These are phyloP conservation scores for Dascyllus trimaculatus DNA, from an alignment of 2,113 vertebrate genomes.

Conservation along the genomic window DNA sequence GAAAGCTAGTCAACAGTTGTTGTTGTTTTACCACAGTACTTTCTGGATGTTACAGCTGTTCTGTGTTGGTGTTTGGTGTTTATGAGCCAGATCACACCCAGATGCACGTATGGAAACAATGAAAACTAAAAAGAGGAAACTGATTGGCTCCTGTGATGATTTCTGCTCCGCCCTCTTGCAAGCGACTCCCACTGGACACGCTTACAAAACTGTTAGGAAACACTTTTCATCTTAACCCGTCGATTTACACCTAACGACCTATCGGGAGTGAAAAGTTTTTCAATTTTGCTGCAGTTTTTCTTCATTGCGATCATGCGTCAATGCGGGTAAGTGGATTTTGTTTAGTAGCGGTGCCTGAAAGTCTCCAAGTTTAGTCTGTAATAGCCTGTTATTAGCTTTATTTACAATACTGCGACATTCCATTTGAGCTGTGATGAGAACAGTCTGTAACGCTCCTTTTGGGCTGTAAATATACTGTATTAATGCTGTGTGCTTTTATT, in stretches of 20 bases:
- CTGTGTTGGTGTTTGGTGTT: no score
- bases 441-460: not conserved
- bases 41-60: no score
- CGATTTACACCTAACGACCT: not conserved
- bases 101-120: no score
- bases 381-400: not conserved
- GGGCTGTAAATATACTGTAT: no score
- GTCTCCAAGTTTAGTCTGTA: not conserved
- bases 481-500: no score
- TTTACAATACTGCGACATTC: not conserved
- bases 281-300: not conserved
- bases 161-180: slow-evolving; percentile 48
- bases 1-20: no score
- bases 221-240: not conserved
- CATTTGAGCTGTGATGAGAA: not conserved
- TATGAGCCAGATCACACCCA: no score
- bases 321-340: slow-evolving; percentile 47
- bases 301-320: slow-evolving; percentile 31
- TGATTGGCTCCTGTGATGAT: no score
- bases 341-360: not conserved
- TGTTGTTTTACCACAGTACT: no score
- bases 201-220: slow-evolving; percentile 19
- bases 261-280: not conserved
- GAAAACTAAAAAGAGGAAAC: no score
- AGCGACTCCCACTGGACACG: slow-evolving; percentile 28